Conservation (phyloP, 2,888 invertebrate genomes). For the Periphyllus acericola region DNA sequence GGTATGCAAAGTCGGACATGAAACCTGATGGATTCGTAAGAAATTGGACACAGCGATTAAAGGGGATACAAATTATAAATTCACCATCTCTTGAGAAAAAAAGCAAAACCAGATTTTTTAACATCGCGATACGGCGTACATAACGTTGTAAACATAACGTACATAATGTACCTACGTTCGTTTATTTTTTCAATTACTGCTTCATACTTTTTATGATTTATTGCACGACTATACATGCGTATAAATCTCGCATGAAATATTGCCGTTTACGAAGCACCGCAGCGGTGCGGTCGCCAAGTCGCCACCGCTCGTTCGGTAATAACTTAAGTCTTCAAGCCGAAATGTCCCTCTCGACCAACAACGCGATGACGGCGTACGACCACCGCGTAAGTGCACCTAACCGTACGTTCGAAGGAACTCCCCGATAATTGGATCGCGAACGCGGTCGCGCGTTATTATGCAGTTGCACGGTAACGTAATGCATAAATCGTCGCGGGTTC, state of each 20-base stretch:
- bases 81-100: too few species aligned
- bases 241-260: not conserved
- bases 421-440: not conserved
- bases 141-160: too few species aligned
- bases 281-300: not conserved
- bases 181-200: conserved; percentile 17
- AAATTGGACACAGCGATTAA: conserved; percentile 23
- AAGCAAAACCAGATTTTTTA: too few species aligned
- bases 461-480: too few species aligned
- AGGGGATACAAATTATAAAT: not conserved
- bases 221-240: not conserved
- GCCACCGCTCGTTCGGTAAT: conserved; percentile 13
- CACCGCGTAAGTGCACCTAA: too few species aligned
- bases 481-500: not conserved
- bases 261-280: not conserved
- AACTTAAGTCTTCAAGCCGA: not conserved
- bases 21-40: conserved; percentile 18
- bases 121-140: too few species aligned
- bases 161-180: too few species aligned
- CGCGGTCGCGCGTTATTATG: too few species aligned
- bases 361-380: too few species aligned
- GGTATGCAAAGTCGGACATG: conserved; percentile 1
- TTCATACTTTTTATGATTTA: conserved; percentile 6
- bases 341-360: not conserved
- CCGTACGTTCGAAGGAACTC: conserved; percentile 1